Base-by-base conservation (phyloP, 2,888 invertebrate species). In the Zygogramma bicolorata region DNA sequence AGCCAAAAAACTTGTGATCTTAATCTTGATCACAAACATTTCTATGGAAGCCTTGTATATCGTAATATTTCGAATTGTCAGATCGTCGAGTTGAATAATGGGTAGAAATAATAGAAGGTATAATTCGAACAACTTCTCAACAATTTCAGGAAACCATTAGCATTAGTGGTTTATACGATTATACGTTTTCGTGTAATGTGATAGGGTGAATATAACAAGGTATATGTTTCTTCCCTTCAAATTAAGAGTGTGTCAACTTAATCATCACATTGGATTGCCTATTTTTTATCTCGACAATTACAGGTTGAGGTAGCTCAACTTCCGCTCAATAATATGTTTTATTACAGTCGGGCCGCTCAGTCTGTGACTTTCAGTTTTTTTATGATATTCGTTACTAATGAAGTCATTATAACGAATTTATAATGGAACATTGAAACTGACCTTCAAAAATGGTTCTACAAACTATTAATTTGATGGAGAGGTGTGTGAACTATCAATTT, bases 381-480 rank as follows among this genome's bases (percentile, higher is more conserved):
- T 75, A 40, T 76, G 62, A 71, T 68, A 67, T 65, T 61, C 61
- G 73, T 74, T 76, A 81, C 53, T 74, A 81, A 83, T 83, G 77
- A 81, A 82, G 81, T 81, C 79, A 80, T 82, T 80, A 82, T 78
- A 81, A 80, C 42, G 42, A 46, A 6, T 82, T 80, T 81, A 80
- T n/a, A n/a, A n/a, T n/a, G 77, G 77, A 71, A 74, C 76, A 79
- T 81, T 74, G 61, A 66, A 68, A 74, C 70, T 66, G 73, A 73
- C 71, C 74, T 63, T 31, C 42, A 65, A 18, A 20, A 15, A 34
- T 76, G 78, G 78, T 77, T 81, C 82, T 80, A 83, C 82, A 83
- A 83, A 83, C 83, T 82, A 77, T 77, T 75, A 81, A 83, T 82
- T 83, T 83, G n/a, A n/a, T n/a, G n/a, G n/a, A n/a, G n/a, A n/a